Evolutionary conservation across 2,113 vertebrate species (phyloP).

Genomic region (Grus americana): DNA sequence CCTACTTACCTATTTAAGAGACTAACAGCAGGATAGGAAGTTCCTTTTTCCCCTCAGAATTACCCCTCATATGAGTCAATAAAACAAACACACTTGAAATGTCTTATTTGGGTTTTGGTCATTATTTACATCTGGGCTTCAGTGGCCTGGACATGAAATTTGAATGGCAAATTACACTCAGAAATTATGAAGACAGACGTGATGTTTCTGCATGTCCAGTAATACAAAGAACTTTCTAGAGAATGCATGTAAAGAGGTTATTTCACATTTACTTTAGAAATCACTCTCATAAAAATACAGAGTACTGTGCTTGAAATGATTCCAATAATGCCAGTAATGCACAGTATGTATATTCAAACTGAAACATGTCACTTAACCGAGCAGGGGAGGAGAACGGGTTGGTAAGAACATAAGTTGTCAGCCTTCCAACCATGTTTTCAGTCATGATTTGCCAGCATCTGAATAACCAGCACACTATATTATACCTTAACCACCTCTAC

Average conservation of each 20-base stretch:
- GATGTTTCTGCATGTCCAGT: background rate
- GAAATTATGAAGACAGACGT: background rate
- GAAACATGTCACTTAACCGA: background rate
- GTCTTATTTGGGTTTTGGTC: background rate
- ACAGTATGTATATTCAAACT: background rate
- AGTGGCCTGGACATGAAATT: background rate
- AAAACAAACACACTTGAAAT: background rate
- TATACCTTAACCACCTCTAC: background rate
- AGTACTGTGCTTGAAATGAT: background rate
- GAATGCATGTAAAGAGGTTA: background rate
- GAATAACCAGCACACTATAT: background rate
- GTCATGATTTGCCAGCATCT: background rate
- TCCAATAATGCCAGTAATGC: background rate
- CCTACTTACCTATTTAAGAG: background rate
- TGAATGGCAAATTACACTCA: background rate
- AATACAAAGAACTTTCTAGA: background rate
- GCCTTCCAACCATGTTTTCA: background rate
- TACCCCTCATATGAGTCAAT: background rate
- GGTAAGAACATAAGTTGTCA: background rate
- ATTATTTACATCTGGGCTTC: background rate
- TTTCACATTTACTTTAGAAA: background rate
- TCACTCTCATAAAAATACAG: background rate
- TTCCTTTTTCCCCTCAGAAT: background rate
- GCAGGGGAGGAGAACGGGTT: rapidly evolving
- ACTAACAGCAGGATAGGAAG: background rate